These are phyloP conservation scores for Stigmatopora argus DNA, from an alignment of 2,113 vertebrate species.

Conservation along the genomic window DNA sequence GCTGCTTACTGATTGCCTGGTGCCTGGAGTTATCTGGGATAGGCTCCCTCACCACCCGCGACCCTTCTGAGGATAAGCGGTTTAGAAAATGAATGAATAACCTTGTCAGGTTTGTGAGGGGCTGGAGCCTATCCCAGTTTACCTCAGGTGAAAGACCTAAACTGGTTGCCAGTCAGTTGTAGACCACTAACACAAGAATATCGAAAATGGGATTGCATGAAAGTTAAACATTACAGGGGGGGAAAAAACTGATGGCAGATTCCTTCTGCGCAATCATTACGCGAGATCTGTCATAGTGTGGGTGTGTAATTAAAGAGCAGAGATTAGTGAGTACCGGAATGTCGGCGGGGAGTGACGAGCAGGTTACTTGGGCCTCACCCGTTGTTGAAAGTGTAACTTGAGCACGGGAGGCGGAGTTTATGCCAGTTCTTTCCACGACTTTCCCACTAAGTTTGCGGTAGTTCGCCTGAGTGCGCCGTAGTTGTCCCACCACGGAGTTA, in stretches of 20 bases:
- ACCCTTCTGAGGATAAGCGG: not conserved
- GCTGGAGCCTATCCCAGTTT: too few species aligned
- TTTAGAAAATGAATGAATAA: not conserved
- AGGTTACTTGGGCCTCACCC: slow-evolving; percentile 51
- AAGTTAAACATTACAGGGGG: too few species aligned
- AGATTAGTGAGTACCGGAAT: slow-evolving; percentile 37
- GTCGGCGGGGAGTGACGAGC: slow-evolving; percentile 7
- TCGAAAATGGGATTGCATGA: too few species aligned
- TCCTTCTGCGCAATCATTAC: too few species aligned
- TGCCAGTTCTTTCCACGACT: slow-evolving; percentile 49
- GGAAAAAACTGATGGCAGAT: too few species aligned
- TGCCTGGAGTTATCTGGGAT: not conserved
- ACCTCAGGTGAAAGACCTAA: too few species aligned
- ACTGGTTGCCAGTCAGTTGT: too few species aligned
- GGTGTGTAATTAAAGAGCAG: not conserved
- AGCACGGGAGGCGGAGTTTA: slow-evolving; percentile 40
- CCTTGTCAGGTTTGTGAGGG: not conserved
- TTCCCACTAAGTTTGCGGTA: slow-evolving; percentile 17
- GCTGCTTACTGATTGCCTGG: not conserved
- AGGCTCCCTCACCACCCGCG: not conserved
- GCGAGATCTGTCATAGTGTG: not conserved
- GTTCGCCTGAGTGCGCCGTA: slow-evolving; percentile 8
- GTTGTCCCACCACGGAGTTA: not conserved
- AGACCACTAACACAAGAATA: too few species aligned
- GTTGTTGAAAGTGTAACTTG: slow-evolving; percentile 27